Percentiles rank a stretch among this genome's conserved stretches.
Evolutionary conservation across 2,113 vertebrate genomes (phyloP).

Genomic region (Takifugu flavidus): DNA sequence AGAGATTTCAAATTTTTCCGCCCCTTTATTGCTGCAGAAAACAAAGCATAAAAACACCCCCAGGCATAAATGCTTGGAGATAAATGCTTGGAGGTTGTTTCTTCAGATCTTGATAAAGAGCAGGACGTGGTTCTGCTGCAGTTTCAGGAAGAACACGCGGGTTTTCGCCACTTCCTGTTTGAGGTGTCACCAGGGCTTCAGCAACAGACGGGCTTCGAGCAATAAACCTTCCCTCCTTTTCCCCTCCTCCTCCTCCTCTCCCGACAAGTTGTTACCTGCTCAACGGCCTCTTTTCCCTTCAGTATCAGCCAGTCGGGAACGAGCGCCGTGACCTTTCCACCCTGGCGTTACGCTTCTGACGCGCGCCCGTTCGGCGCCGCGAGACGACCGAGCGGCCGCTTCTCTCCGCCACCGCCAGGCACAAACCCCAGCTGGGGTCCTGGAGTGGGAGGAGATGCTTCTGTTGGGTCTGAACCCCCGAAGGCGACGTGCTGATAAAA

Average conservation of each 20-base stretch:
- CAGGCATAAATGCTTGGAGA: too few species aligned
- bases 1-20: background rate
- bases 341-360: too few species aligned
- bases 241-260: background rate
- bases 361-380: background rate
- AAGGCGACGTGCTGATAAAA: background rate
- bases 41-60: too few species aligned
- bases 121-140: slow-evolving; percentile 26
- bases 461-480: background rate
- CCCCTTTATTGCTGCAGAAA: background rate
- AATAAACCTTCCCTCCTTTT: slow-evolving; percentile 17
- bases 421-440: slow-evolving; percentile 3
- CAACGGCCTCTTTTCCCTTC: background rate
- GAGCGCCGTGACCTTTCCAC: slow-evolving; percentile 13
- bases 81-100: slow-evolving; percentile 5
- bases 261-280: slow-evolving; percentile 33
- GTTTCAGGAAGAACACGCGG: slow-evolving; percentile 52
- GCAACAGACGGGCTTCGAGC: slow-evolving; percentile 14
- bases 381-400: background rate
- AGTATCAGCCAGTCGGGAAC: background rate
- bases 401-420: slow-evolving; percentile 9
- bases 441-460: slow-evolving; percentile 8
- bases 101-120: slow-evolving; percentile 41
- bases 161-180: slow-evolving; percentile 53
- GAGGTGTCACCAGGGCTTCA: slow-evolving; percentile 34